A percentile compares a stretch with the other conserved stretches of the same genome.
Evolutionary conservation across 2,888 invertebrate species (phyloP).

Genomic region (Phortica okadai): DNA sequence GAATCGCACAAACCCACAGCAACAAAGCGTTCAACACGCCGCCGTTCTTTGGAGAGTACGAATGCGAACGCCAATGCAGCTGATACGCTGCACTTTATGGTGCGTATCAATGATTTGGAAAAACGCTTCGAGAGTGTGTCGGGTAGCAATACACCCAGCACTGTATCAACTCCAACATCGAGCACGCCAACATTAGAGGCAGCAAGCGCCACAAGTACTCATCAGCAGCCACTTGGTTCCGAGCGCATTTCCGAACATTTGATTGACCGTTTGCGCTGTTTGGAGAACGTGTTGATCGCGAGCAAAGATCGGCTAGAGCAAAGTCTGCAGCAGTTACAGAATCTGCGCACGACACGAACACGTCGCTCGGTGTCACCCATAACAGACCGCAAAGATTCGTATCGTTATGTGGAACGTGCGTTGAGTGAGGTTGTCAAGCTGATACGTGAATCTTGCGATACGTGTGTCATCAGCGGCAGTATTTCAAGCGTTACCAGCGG

Average conservation of each 20-base stretch:
- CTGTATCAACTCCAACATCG: conserved; percentile 78
- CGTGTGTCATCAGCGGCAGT: conserved; percentile 78
- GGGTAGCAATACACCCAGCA: conserved; percentile 48
- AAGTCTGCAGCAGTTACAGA: conserved; percentile 81
- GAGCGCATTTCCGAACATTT: conserved; percentile 78
- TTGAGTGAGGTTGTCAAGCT: conserved; percentile 81
- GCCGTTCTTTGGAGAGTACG: conserved; percentile 85
- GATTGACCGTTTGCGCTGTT: conserved; percentile 79
- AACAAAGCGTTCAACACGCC: conserved; percentile 61
- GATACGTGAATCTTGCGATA: conserved; percentile 80
- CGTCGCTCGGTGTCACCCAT: conserved; percentile 82
- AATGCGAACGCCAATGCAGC: conserved; percentile 70
- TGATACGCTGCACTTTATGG: conserved; percentile 88
- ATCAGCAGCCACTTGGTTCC: conserved; percentile 34
- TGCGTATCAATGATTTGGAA: conserved; percentile 86
- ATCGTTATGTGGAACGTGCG: conserved; percentile 81
- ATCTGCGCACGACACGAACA: conserved; percentile 80
- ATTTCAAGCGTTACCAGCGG: conserved; percentile 41
- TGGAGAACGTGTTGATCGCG: conserved; percentile 81
- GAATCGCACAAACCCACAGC: neutral
- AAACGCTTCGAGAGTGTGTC: conserved; percentile 83
- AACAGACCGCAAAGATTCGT: conserved; percentile 81
- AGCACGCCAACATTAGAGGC: conserved; percentile 54
- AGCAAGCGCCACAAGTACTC: conserved; percentile 18
- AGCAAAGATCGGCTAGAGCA: conserved; percentile 84